These are phyloP conservation scores for Callipepla californica DNA, from an alignment of 2,113 vertebrate genomes.

Conservation along the genomic window DNA sequence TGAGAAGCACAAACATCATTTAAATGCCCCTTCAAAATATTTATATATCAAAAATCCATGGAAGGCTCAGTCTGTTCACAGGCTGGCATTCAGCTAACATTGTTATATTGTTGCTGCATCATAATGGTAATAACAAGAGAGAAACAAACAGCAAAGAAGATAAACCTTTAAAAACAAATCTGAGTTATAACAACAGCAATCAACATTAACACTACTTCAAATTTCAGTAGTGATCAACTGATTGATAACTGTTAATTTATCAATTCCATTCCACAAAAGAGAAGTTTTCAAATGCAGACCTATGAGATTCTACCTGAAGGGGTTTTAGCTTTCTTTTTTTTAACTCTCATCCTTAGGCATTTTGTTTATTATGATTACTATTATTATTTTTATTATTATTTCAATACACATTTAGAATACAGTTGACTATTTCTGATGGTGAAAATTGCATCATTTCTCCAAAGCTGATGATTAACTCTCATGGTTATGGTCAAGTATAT, in stretches of 20 bases:
- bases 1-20: slow-evolving; percentile 71
- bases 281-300: not conserved
- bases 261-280: not conserved
- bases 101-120: slow-evolving; percentile 67
- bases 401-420: not conserved
- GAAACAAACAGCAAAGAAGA: not conserved
- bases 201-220: not conserved
- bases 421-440: not conserved
- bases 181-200: not conserved
- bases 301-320: not conserved
- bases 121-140: slow-evolving; percentile 46
- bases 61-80: slow-evolving; percentile 34
- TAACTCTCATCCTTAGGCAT: not conserved
- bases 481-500: not conserved
- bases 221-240: not conserved
- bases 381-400: not conserved
- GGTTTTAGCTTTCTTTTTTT: not conserved
- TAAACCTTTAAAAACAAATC: not conserved
- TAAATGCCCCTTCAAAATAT: slow-evolving; percentile 69
- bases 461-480: not conserved
- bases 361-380: not conserved
- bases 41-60: slow-evolving; percentile 36
- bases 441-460: not conserved
- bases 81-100: slow-evolving; percentile 60
- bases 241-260: not conserved